Evolutionary conservation across 2,113 vertebrate species (phyloP).

Genomic region (Typhlomys cinereus): DNA sequence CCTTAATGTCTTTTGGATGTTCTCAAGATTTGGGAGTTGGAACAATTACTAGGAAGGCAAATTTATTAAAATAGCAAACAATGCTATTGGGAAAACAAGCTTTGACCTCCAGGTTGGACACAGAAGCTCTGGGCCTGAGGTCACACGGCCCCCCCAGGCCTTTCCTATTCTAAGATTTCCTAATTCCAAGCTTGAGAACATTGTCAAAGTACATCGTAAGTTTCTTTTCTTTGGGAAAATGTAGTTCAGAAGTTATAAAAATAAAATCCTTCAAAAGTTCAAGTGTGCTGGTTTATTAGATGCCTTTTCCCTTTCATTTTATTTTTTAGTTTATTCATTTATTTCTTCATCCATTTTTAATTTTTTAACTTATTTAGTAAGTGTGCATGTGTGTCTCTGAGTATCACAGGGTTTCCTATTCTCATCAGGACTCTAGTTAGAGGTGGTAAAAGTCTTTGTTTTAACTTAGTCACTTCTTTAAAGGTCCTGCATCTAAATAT

Average conservation of each 20-base stretch:
- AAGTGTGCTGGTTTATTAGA: neutral
- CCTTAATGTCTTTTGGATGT: neutral
- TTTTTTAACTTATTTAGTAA: neutral
- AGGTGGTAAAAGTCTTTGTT: neutral
- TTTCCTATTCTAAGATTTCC: neutral
- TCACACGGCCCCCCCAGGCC: neutral
- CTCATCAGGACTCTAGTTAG: neutral
- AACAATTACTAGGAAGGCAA: neutral
- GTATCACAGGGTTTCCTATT: no score
- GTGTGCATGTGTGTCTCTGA: no score
- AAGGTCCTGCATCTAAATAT: neutral
- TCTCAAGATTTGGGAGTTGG: slow-evolving; percentile 18
- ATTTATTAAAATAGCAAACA: neutral
- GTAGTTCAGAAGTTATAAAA: slow-evolving; percentile 14
- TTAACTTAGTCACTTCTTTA: neutral
- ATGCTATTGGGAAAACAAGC: neutral
- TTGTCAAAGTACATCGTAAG: neutral
- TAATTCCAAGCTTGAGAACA: neutral
- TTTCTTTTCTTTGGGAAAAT: neutral
- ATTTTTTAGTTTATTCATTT: neutral
- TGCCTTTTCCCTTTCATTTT: neutral
- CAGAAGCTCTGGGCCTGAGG: neutral
- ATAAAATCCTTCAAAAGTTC: neutral
- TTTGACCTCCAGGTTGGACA: neutral
- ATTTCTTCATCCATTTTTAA: neutral